Base-by-base conservation (phyloP, 2,797 vertebrate genomes). In the Channa striata region DNA sequence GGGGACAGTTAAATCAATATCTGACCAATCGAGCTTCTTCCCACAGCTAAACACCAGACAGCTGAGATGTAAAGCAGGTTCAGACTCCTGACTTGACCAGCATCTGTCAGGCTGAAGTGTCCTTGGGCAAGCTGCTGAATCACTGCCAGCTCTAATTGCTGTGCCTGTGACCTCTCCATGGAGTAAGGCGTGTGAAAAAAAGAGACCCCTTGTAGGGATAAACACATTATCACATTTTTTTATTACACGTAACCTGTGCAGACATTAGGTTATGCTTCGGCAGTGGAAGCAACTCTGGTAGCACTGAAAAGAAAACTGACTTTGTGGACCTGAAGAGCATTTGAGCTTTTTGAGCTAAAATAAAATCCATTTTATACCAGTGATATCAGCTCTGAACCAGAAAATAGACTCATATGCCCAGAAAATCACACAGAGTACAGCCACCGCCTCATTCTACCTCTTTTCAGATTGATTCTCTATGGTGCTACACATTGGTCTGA, bases 1-100 rank as follows among this genome's bases (percentile, higher is more conserved):
- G 25, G 44, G 50, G 72, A 78, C 81, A 78, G 77, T 78, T 84
- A 44, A 83, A 89, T 92, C 91, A 77, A 90, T 89, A 89, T 48
- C 52, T 87, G 85, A 89, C 75, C 72, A 44, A 68, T 33, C 14
- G 4, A 65, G 67, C 77, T 71, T 73, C 80, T 80, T 74, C 69
- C 59, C 39, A 48, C 49, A 63, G 57, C 72, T 72, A 49, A 71
- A 66, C 42, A 36, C 16, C 36, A 59, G 74, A 80, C 72, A 72
- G 59, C 44, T 36, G 56, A 77, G 80, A 87, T 80, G 75, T 72
- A 84, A 78, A 80, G 72, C 74, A 49, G 72, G 54, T 73, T 69
- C 44, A 52, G 2, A 39, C 59, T 80, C 23, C 46, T 12, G 54
- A 63, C 48, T 64, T 51, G 58, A 78, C 49, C 74, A 67, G 65